Percentiles rank a stretch among this genome's conserved stretches.
Evolutionary conservation across 2,797 vertebrate species (phyloP).

Genomic region (Rhinella marina): DNA sequence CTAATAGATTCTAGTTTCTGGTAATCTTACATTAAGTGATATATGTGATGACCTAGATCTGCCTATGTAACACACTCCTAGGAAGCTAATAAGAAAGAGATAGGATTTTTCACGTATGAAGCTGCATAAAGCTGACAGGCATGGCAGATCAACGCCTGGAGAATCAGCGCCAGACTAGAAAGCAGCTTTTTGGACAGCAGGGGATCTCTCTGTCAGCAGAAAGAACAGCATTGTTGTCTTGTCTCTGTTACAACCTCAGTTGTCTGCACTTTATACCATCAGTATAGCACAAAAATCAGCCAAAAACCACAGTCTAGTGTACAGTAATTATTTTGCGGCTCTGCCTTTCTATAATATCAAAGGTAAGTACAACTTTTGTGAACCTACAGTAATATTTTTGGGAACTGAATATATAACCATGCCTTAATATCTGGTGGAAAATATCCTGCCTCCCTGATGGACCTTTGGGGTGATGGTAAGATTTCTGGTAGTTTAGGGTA

Average conservation of each 20-base stretch:
- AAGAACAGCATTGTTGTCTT: slow-evolving; percentile 40
- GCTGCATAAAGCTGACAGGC: slow-evolving; percentile 28
- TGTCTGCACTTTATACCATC: slow-evolving; percentile 9
- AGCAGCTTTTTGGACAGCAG: slow-evolving; percentile 40
- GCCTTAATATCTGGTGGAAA: not conserved
- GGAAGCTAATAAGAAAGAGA: not conserved
- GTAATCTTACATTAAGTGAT: not conserved
- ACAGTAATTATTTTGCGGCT: not conserved
- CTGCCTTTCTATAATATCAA: not conserved
- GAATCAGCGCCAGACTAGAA: slow-evolving; percentile 42
- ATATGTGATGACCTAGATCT: not conserved
- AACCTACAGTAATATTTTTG: too few relatives aligned
- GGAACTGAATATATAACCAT: too few relatives aligned
- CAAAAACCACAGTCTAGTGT: not conserved
- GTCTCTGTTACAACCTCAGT: not conserved
- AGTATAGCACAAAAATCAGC: not conserved
- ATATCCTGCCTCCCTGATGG: not conserved
- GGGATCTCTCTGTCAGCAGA: slow-evolving; percentile 43
- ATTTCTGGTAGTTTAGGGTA: not conserved
- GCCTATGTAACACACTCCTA: not conserved
- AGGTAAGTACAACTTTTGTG: too few relatives aligned
- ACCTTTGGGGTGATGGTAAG: not conserved
- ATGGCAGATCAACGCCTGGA: slow-evolving; percentile 30
- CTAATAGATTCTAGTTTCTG: not conserved
- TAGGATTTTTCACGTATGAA: not conserved